phyloP scores from a whole-genome alignment of 2,797 vertebrate species.

The Iguana delicatissima region DNA sequence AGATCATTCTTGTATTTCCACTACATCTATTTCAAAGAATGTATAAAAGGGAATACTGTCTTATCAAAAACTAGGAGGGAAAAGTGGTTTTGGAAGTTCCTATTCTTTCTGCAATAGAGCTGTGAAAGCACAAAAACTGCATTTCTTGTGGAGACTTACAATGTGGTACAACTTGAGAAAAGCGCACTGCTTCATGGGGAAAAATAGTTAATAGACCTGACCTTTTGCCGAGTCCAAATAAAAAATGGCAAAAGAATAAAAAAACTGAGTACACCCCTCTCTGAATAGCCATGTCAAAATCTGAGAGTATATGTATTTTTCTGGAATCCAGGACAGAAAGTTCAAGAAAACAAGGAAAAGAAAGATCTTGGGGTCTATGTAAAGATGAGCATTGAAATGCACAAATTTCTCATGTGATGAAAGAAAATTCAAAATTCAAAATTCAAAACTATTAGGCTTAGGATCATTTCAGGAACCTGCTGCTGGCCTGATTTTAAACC shows the following conservation, averaged over 20 bases:
- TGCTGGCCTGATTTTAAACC: neutral
- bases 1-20: constrained; percentile 5
- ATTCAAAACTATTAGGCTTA: constrained; percentile 31
- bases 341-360: constrained; percentile 6
- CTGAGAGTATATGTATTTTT: constrained; percentile 11
- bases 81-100: neutral
- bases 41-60: constrained; percentile 42
- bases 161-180: constrained; percentile 31
- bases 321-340: neutral
- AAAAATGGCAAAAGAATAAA: constrained; percentile 42
- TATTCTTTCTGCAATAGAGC: constrained; percentile 50
- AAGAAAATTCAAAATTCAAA: constrained; percentile 46
- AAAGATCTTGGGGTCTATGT: neutral
- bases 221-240: constrained; percentile 57
- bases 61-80: constrained; percentile 24
- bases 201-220: constrained; percentile 59
- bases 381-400: constrained; percentile 23
- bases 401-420: neutral
- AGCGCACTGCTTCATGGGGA: constrained; percentile 19
- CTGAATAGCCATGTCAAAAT: neutral
- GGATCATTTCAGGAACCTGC: neutral
- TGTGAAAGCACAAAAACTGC: constrained; percentile 42
- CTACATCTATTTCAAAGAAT: constrained; percentile 17
- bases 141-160: neutral
- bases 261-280: neutral